Percentiles rank a stretch among this genome's conserved stretches.
Conservation (phyloP, 1,140 invertebrate species). For the Monochamus saltuarius region DNA sequence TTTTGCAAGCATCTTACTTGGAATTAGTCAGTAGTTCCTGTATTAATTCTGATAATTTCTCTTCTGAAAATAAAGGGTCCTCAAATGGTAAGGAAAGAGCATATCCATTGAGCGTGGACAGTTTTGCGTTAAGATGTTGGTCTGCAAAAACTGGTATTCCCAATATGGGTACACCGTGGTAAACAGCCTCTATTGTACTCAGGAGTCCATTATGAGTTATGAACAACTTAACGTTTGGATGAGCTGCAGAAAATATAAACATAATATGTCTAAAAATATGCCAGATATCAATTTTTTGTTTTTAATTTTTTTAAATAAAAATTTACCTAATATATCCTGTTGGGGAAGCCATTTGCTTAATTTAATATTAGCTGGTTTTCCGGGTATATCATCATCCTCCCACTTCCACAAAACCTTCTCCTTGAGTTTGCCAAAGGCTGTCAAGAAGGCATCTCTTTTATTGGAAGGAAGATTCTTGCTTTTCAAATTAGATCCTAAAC, state of each 20-base stretch:
- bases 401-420: constrained; percentile 58
- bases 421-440: constrained; percentile 53
- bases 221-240: constrained; percentile 57
- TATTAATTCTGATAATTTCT: constrained; percentile 10
- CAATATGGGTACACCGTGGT: constrained; percentile 57
- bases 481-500: too few relatives aligned
- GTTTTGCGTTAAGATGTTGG: constrained; percentile 55
- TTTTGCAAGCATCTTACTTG: too few relatives aligned
- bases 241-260: constrained; percentile 38
- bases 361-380: constrained; percentile 57
- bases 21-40: constrained; percentile 30
- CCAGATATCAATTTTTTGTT: background rate
- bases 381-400: constrained; percentile 40
- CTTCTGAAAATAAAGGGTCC: background rate
- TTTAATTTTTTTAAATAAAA: background rate
- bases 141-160: constrained; percentile 60
- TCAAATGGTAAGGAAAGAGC: constrained; percentile 28
- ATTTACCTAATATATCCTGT: constrained; percentile 64
- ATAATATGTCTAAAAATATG: background rate
- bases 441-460: constrained; percentile 34
- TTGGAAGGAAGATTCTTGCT: too few relatives aligned
- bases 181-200: constrained; percentile 57
- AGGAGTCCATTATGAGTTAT: constrained; percentile 61
- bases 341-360: constrained; percentile 69
- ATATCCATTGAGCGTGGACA: constrained; percentile 48